These are phyloP conservation scores for Rambutsinella grinnellia DNA, from an alignment of 2,888 invertebrate genomes.

Conservation along the genomic window DNA sequence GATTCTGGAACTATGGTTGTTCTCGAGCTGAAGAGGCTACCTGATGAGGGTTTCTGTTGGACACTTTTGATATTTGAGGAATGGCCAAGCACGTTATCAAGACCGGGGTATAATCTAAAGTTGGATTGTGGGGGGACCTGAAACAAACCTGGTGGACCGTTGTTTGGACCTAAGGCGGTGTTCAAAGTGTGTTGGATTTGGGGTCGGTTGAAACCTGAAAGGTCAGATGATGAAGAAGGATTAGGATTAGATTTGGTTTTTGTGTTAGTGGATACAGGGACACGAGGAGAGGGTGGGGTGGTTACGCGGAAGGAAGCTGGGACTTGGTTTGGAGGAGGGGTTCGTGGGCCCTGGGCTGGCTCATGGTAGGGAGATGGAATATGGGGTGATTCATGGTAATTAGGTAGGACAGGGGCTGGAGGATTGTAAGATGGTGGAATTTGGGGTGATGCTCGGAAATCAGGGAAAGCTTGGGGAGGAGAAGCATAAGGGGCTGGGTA, in stretches of 20 bases:
- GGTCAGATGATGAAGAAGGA: neutral
- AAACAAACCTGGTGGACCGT: neutral
- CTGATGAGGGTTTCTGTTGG: neutral
- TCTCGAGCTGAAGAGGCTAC: constrained; percentile 25
- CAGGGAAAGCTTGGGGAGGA: no score
- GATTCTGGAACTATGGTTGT: neutral
- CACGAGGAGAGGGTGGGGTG: neutral
- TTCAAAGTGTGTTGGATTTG: constrained; percentile 1
- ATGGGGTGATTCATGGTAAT: no score
- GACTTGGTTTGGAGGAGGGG: no score
- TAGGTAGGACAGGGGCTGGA: no score
- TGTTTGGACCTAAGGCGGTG: neutral
- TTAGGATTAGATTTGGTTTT: constrained; percentile 5
- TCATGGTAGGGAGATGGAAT: no score
- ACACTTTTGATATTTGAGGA: constrained; percentile 9
- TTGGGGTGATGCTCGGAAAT: no score
- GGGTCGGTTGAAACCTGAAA: no score
- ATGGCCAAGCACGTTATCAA: constrained; percentile 26
- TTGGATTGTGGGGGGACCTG: neutral
- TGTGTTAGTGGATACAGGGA: neutral
- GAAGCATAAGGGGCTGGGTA: no score
- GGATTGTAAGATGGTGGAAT: no score
- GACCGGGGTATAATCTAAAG: neutral
- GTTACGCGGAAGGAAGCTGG: no score
- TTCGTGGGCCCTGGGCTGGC: no score